Evolutionary conservation across 2,797 vertebrate genomes (phyloP), one percentile per base, ranked within the genome.

Genomic region (Smutsia gigantea): DNA sequence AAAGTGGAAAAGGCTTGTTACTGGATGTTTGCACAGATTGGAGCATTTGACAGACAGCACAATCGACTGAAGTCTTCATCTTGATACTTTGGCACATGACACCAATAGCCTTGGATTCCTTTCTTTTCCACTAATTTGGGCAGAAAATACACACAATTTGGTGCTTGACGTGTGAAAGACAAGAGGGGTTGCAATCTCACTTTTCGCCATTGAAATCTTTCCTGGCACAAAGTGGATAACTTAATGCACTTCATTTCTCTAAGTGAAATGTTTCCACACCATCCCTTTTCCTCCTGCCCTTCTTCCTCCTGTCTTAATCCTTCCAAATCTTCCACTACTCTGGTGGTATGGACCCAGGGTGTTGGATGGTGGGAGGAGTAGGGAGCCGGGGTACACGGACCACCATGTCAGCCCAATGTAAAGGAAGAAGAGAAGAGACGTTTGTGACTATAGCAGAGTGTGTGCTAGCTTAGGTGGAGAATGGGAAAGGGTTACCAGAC

Each of bases 1-100:
- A 74, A 77, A 90, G 27, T 71, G 23, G 78, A 94, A 91, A 93
- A 77, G 49, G 71, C 37, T 46, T 19, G 64, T 93, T 69, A 53
- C 53, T 90, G n/a, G 19, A 46, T 87, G 34, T 90, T 77, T 89
- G 64, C 83, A 82, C 31, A 93, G 55, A 75, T 75, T 53, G 59
- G 27, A 34, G 39, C 84, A 79, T 95, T 88, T 94, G 90, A 72
- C 83, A 74, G 82, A 96, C 96, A 95, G 92, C n/a, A 96, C 63
- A 82, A 64, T 21, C 74, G 29, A 88, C 1, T 59, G 71, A 92
- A 68, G 83, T 95, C 78, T 86, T 97, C 89, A 87, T 68, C 86
- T 95, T 83, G 37, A 72, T 83, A 69, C 89, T 93, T 86, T 94
- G 93, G 57, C 92, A 66, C 4, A 7, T n/a, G 55, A 85, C 61